Percentiles rank a stretch among this genome's conserved stretches.
These are phyloP conservation scores for Struthio camelus DNA, from an alignment of 2,113 vertebrate species.

Conservation along the genomic window DNA sequence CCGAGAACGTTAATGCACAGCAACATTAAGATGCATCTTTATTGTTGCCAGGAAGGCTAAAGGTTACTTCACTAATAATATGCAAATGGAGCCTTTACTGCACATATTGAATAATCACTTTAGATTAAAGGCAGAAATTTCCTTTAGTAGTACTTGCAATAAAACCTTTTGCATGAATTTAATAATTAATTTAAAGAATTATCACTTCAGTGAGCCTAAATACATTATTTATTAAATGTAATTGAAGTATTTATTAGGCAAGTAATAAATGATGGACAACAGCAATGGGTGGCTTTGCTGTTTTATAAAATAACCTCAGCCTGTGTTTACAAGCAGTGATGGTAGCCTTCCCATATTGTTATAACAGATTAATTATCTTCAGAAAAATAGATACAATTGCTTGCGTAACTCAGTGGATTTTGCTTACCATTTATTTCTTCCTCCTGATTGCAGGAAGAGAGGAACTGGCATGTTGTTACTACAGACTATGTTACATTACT, in stretches of 20 bases:
- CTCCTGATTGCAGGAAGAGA: background rate
- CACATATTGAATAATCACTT: conserved; percentile 78
- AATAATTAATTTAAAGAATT: conserved; percentile 84
- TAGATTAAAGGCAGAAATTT: conserved; percentile 78
- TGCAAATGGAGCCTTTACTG: conserved; percentile 73
- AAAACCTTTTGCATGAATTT: conserved; percentile 75
- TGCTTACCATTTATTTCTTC: background rate
- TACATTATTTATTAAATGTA: conserved; percentile 83
- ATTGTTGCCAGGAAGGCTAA: conserved; percentile 71
- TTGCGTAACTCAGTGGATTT: background rate
- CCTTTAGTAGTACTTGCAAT: conserved; percentile 72
- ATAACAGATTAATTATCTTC: conserved; percentile 39
- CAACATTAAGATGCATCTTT: conserved; percentile 57
- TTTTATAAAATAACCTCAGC: conserved; percentile 63
- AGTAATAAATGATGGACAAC: conserved; percentile 77
- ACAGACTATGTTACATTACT: background rate
- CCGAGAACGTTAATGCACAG: conserved; percentile 34
- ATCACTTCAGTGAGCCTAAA: conserved; percentile 73
- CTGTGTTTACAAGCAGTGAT: conserved; percentile 62
- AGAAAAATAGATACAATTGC: background rate
- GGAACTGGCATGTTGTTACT: background rate
- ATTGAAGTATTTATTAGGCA: conserved; percentile 83
- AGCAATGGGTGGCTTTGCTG: conserved; percentile 43
- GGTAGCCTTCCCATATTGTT: conserved; percentile 16
- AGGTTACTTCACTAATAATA: conserved; percentile 80